Evolutionary conservation across 2,113 vertebrate genomes (phyloP).

Genomic region (Plectropomus leopardus): DNA sequence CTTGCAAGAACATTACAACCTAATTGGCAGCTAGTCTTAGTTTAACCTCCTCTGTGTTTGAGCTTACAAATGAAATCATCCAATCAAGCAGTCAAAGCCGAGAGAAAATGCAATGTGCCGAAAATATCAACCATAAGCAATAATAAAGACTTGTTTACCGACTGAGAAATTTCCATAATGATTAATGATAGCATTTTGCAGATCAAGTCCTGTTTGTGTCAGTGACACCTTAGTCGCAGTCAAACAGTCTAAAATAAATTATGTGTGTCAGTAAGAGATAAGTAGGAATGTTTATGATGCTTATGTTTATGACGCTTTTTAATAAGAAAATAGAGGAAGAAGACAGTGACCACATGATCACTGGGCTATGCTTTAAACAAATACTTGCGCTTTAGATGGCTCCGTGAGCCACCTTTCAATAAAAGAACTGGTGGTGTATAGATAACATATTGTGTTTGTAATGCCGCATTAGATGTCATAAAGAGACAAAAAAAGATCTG

Average conservation of each 20-base stretch:
- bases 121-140: background rate
- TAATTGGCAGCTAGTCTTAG: background rate
- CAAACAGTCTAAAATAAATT: background rate
- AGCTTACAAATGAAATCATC: conserved; percentile 17
- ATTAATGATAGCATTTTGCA: background rate
- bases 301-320: background rate
- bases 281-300: background rate
- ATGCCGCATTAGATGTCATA: background rate
- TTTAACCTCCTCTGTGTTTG: background rate
- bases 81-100: background rate
- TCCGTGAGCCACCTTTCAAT: too few species aligned
- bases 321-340: too few species aligned
- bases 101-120: background rate
- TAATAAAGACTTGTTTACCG: background rate
- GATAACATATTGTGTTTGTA: background rate
- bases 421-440: background rate
- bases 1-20: background rate
- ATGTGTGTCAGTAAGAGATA: background rate
- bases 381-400: background rate
- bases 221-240: background rate
- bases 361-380: background rate
- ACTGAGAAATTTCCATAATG: background rate
- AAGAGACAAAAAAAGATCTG: background rate
- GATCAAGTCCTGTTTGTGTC: background rate
- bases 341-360: background rate